Conservation (phyloP, 37 sponge, comb jelly and placozoan species). For the Chondrilla cf. caribensis region DNA sequence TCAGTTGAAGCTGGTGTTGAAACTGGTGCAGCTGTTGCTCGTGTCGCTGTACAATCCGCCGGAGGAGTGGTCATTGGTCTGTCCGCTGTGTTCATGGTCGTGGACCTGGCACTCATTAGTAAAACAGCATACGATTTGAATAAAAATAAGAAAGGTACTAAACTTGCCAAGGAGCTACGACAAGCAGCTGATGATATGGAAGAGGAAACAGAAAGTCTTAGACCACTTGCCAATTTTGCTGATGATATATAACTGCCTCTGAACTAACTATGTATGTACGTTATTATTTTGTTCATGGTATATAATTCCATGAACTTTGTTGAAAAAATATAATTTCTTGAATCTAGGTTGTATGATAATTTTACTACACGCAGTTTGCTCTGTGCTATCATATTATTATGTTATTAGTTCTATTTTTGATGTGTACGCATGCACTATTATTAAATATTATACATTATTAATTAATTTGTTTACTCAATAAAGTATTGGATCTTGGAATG, state of each 20-base stretch:
- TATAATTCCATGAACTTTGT: too few relatives aligned
- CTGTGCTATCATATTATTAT: too few relatives aligned
- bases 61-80: not conserved
- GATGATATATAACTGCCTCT: too few relatives aligned
- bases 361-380: too few relatives aligned
- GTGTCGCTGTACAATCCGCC: not conserved
- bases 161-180: not conserved
- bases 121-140: not conserved
- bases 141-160: not conserved
- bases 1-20: not conserved
- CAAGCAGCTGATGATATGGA: not conserved
- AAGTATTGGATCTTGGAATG: too few relatives aligned
- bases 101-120: not conserved
- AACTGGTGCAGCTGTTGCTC: constrained; percentile 6
- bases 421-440: too few relatives aligned
- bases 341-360: too few relatives aligned
- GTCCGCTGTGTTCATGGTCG: not conserved
- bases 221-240: not conserved
- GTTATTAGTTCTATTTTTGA: too few relatives aligned
- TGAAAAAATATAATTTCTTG: too few relatives aligned
- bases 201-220: not conserved
- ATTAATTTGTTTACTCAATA: too few relatives aligned
- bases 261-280: too few relatives aligned
- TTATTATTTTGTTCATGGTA: not conserved
- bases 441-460: too few relatives aligned